Percentiles rank a stretch among this genome's conserved stretches.
These are phyloP conservation scores for Eupithecia inturbata DNA, from an alignment of 2,888 invertebrate genomes.

Conservation along the genomic window DNA sequence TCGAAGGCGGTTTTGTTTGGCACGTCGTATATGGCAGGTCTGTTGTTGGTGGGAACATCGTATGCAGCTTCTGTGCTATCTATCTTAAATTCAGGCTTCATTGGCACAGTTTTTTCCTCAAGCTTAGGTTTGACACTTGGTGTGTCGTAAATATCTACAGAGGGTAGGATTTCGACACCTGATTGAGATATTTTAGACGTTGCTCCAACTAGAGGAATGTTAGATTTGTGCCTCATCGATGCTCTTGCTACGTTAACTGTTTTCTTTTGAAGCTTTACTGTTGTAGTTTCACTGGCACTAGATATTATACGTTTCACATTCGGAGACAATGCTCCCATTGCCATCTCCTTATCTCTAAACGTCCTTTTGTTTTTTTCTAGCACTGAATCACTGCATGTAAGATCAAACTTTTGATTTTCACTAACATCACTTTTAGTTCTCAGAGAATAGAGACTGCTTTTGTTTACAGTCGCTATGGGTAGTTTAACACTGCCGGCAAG, in stretches of 20 bases:
- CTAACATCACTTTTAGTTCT: slow-evolving; percentile 79
- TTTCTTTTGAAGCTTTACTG: slow-evolving; percentile 76
- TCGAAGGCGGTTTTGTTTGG: slow-evolving; percentile 78
- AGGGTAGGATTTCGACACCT: slow-evolving; percentile 74
- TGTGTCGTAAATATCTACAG: slow-evolving; percentile 79
- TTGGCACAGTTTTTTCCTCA: slow-evolving; percentile 57
- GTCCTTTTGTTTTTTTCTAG: slow-evolving; percentile 64
- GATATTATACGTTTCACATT: slow-evolving; percentile 86
- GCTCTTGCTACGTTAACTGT: slow-evolving; percentile 62
- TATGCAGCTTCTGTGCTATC: slow-evolving; percentile 68
- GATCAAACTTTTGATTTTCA: slow-evolving; percentile 65
- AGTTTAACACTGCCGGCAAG: slow-evolving; percentile 73
- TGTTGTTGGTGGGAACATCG: slow-evolving; percentile 78
- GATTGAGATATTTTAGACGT: slow-evolving; percentile 82
- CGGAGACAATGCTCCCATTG: slow-evolving; percentile 84
- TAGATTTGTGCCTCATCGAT: slow-evolving; percentile 71
- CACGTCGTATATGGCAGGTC: slow-evolving; percentile 77
- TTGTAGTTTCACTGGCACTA: slow-evolving; percentile 77
- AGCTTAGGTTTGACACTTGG: slow-evolving; percentile 62
- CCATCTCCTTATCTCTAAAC: slow-evolving; percentile 67
- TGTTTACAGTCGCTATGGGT: slow-evolving; percentile 72
- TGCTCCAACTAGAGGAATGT: slow-evolving; percentile 79
- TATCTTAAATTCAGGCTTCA: slow-evolving; percentile 71
- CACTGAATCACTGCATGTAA: slow-evolving; percentile 64
- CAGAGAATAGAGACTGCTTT: slow-evolving; percentile 72